Conservation (phyloP, 2,113 vertebrate genomes). For the Sceloporus tristichus region DNA sequence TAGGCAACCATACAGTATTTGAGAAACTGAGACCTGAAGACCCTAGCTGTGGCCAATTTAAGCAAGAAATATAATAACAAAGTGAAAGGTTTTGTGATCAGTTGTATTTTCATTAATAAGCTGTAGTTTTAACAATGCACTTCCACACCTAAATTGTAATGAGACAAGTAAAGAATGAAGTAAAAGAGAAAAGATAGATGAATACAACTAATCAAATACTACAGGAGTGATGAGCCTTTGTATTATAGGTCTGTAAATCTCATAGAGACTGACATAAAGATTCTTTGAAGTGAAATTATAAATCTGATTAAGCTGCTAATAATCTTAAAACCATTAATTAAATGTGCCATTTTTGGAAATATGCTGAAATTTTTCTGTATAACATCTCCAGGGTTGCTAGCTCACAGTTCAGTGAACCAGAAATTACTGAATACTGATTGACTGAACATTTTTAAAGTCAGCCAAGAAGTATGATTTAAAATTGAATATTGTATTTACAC, state of each 20-base stretch:
- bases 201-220: conserved; percentile 6
- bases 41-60: background rate
- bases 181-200: background rate
- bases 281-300: conserved; percentile 33
- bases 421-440: conserved; percentile 44
- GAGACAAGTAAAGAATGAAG: background rate
- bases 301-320: conserved; percentile 23
- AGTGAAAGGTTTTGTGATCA: background rate
- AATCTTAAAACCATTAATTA: conserved; percentile 43
- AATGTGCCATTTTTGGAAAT: conserved; percentile 10
- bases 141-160: background rate
- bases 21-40: too few species aligned
- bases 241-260: background rate
- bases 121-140: background rate
- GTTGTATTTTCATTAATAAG: background rate
- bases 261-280: background rate
- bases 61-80: background rate
- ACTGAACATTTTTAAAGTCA: conserved; percentile 54
- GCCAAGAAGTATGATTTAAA: conserved; percentile 46
- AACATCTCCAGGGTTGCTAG: conserved; percentile 25
- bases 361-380: conserved; percentile 41
- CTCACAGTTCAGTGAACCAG: conserved; percentile 42
- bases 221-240: background rate
- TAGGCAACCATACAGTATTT: too few species aligned
- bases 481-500: conserved; percentile 55